phyloP scores from a whole-genome alignment of 2,797 vertebrate species.

The Helicolenus hilgendorfi region DNA sequence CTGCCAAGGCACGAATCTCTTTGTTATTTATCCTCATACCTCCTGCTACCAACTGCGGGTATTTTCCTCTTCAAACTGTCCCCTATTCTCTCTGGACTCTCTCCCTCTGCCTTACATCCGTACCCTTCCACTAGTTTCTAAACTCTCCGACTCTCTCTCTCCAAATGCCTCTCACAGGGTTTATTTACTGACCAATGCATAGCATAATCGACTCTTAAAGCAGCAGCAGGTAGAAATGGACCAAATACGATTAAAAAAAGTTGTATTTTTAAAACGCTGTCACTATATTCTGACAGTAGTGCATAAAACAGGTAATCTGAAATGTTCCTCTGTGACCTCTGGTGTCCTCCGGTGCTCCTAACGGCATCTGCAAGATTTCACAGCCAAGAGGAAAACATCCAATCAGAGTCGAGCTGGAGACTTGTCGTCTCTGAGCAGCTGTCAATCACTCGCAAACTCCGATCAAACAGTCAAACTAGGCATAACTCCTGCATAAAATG shows the following conservation, averaged over 20 bases:
- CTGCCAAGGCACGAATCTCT: constrained; percentile 55
- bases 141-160: not conserved
- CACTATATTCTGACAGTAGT: too few species aligned
- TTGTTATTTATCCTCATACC: constrained; percentile 71
- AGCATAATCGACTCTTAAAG: not conserved
- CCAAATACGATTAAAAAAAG: too few species aligned
- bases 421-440: too few species aligned
- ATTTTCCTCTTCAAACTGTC: constrained; percentile 69
- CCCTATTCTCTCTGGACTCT: constrained; percentile 48
- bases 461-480: too few species aligned
- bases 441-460: too few species aligned
- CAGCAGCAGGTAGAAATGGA: too few species aligned
- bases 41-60: constrained; percentile 61
- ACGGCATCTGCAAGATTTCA: accelerated
- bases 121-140: constrained; percentile 3
- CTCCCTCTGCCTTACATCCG: constrained; percentile 11
- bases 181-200: constrained; percentile 14
- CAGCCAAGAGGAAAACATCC: too few species aligned
- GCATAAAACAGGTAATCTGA: too few species aligned
- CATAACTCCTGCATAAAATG: too few species aligned
- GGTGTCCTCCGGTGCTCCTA: too few species aligned
- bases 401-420: accelerated
- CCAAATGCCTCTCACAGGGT: not conserved
- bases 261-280: accelerated
- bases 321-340: too few species aligned